These are phyloP conservation scores for Sardina pilchardus DNA, from an alignment of 2,113 vertebrate species.

Conservation along the genomic window DNA sequence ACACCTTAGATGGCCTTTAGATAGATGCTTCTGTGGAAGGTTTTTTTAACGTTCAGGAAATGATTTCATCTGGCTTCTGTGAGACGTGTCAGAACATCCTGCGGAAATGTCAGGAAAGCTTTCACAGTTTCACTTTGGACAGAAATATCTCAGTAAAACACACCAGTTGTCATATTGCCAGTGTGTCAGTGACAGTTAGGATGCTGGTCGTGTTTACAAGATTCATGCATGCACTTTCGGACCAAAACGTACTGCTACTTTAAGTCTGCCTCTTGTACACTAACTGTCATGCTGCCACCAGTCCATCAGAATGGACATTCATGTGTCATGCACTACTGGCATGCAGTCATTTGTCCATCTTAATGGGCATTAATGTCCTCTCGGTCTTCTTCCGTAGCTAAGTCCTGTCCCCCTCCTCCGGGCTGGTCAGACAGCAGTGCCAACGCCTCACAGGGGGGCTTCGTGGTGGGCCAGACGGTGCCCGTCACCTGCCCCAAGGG, in stretches of 20 bases:
- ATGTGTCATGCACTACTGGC: neutral
- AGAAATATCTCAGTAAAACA: neutral
- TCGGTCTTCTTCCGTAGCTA: conserved; percentile 70
- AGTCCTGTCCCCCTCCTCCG: conserved; percentile 84
- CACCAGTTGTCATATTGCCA: neutral
- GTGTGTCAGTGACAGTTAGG: neutral
- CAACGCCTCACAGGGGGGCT: conserved; percentile 73
- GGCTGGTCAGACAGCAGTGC: conserved; percentile 75
- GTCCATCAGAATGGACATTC: neutral
- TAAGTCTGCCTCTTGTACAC: neutral
- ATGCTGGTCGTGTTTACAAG: neutral
- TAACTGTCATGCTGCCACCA: neutral
- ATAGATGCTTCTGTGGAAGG: no score
- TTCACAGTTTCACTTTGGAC: neutral
- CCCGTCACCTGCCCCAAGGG: conserved; percentile 86
- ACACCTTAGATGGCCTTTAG: no score
- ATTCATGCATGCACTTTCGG: neutral
- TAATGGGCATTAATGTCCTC: neutral
- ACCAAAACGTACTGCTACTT: neutral
- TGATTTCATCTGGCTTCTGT: no score
- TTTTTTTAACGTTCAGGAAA: no score
- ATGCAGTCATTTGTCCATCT: neutral
- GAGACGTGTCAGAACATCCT: no score
- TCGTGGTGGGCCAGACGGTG: conserved; percentile 83
- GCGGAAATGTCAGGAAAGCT: no score